A percentile compares a stretch with the other conserved stretches of the same genome.
phyloP scores from a whole-genome alignment of 2,113 vertebrate genomes.

The Phaethornis superciliosus region DNA sequence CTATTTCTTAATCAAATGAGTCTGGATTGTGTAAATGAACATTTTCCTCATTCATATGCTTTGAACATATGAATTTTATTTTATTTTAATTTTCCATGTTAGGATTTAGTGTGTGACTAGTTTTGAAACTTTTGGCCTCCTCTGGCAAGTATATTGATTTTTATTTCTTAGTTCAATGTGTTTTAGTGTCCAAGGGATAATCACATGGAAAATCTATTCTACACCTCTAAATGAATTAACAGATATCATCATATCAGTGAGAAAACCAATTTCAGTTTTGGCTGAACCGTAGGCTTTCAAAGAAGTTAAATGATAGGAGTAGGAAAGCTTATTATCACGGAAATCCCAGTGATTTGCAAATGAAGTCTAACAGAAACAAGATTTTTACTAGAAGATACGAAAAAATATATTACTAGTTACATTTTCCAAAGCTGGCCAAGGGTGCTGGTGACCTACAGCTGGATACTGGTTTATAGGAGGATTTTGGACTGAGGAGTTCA shows the following conservation, averaged over 20 bases:
- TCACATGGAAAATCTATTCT: not conserved
- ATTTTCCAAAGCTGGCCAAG: not conserved
- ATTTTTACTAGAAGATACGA: not conserved
- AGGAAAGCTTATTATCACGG: not conserved
- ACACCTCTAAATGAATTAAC: not conserved
- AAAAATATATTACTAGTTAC: not conserved
- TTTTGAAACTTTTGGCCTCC: not conserved
- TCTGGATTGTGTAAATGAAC: not conserved
- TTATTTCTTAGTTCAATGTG: not conserved
- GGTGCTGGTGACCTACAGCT: not conserved
- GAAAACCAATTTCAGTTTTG: not conserved
- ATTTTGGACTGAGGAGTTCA: not conserved
- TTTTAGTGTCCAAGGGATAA: not conserved
- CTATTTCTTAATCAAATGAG: not conserved
- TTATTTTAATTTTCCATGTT: not conserved
- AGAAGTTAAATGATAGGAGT: not conserved
- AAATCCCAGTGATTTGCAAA: not conserved
- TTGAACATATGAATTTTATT: not conserved
- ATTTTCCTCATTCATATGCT: not conserved
- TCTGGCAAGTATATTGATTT: not conserved
- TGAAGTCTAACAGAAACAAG: not conserved
- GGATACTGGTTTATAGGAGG: not conserved
- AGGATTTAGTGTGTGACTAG: not conserved
- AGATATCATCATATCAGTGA: not conserved
- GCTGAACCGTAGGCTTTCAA: not conserved